Conservation (phyloP, 1,140 invertebrate species). For the Argopecten irradians region DNA sequence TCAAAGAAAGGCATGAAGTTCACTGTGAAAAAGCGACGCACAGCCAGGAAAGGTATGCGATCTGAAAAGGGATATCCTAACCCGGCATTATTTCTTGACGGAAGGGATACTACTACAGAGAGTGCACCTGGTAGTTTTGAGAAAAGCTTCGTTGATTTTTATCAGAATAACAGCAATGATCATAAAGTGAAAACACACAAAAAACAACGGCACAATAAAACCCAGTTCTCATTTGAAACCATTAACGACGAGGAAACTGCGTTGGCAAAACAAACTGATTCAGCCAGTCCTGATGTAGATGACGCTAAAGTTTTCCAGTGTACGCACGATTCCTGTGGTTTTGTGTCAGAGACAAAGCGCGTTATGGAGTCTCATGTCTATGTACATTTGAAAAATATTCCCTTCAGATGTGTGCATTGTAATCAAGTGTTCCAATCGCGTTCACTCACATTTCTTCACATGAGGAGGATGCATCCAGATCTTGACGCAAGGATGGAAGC, state of each 20-base stretch:
- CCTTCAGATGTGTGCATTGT: slow-evolving; percentile 63
- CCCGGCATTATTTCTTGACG: background rate
- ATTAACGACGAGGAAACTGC: background rate
- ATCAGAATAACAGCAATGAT: background rate
- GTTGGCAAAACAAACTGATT: background rate
- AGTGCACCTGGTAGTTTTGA: background rate
- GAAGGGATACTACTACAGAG: background rate
- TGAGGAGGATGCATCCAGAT: slow-evolving; percentile 53
- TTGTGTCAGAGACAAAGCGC: slow-evolving; percentile 48
- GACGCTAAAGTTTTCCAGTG: slow-evolving; percentile 36
- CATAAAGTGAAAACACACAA: background rate
- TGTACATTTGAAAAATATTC: slow-evolving; percentile 59
- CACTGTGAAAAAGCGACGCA: slow-evolving; percentile 25
- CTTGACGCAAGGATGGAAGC: slow-evolving; percentile 57
- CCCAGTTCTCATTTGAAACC: slow-evolving; percentile 37
- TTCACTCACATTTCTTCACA: slow-evolving; percentile 53
- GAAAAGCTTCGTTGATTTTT: background rate
- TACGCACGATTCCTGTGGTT: slow-evolving; percentile 57
- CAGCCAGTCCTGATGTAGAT: background rate
- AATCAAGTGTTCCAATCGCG: slow-evolving; percentile 52
- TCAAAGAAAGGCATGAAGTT: slow-evolving; percentile 30
- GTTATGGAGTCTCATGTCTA: slow-evolving; percentile 64
- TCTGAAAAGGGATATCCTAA: slow-evolving; percentile 16
- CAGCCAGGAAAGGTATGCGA: slow-evolving; percentile 46
- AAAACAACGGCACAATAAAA: background rate